These are phyloP conservation scores for Drosophila asahinai DNA, from an alignment of 1,140 invertebrate genomes.

Conservation along the genomic window DNA sequence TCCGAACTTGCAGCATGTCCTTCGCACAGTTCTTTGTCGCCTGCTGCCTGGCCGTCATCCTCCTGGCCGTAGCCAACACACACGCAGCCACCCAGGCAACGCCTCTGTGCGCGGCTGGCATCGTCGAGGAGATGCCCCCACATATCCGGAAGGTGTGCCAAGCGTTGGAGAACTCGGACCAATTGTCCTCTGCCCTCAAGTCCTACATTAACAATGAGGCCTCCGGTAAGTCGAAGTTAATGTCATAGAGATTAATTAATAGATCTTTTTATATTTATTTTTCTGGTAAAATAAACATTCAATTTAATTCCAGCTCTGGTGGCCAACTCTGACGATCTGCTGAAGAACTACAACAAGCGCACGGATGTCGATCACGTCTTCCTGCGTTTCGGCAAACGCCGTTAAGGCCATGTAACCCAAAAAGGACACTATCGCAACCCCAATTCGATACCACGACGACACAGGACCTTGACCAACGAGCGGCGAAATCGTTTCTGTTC, in stretches of 20 bases:
- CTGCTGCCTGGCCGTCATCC: constrained; percentile 59
- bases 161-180: constrained; percentile 82
- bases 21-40: constrained; percentile 62
- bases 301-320: constrained; percentile 61
- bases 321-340: constrained; percentile 73
- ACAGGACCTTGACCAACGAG: constrained; percentile 49
- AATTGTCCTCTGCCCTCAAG: constrained; percentile 75
- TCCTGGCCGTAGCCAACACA: constrained; percentile 52
- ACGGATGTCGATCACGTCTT: constrained; percentile 92
- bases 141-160: constrained; percentile 83
- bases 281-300: too few species aligned
- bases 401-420: constrained; percentile 49
- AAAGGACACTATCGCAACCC: neutral
- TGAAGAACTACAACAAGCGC: constrained; percentile 87
- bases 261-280: neutral
- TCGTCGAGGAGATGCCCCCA: constrained; percentile 80
- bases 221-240: constrained; percentile 57
- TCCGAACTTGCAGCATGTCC: constrained; percentile 67
- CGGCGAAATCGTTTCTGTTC: constrained; percentile 53
- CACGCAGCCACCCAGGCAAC: constrained; percentile 55
- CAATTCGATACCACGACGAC: constrained; percentile 15
- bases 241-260: neutral
- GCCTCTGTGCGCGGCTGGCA: constrained; percentile 75
- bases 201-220: constrained; percentile 83
- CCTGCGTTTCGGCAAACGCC: constrained; percentile 89